phyloP scores from a whole-genome alignment of 2,113 vertebrate genomes.

The Salvator merianae region DNA sequence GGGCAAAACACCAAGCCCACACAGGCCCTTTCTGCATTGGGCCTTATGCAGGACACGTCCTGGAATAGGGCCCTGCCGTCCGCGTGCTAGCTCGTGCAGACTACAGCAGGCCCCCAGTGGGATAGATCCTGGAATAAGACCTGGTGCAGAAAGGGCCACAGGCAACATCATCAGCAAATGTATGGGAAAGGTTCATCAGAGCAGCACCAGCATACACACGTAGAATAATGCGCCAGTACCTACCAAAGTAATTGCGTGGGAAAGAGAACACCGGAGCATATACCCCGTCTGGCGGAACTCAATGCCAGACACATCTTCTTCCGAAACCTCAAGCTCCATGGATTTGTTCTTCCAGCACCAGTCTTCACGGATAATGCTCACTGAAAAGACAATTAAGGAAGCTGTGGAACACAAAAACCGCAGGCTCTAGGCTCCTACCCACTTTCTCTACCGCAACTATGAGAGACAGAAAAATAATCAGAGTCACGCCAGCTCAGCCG shows the following conservation, averaged over 20 bases:
- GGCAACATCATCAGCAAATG: neutral
- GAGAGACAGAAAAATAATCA: too few species aligned
- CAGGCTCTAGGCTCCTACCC: too few species aligned
- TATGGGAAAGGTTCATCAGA: neutral
- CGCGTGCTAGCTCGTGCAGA: too few species aligned
- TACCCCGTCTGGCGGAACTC: slow-evolving; percentile 98
- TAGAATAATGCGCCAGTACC: slow-evolving; percentile 5
- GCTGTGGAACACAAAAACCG: neutral
- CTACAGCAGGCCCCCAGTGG: too few species aligned
- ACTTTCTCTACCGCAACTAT: too few species aligned
- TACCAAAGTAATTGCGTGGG: slow-evolving; percentile 97
- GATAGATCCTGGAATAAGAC: too few species aligned
- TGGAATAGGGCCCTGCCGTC: too few species aligned
- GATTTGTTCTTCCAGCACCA: slow-evolving; percentile 99
- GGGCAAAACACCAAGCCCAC: too few species aligned
- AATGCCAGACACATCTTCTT: slow-evolving; percentile 82
- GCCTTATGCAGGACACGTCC: too few species aligned
- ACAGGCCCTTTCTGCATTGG: too few species aligned
- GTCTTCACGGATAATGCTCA: slow-evolving; percentile 91
- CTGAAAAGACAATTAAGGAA: slow-evolving; percentile 62
- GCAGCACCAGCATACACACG: neutral
- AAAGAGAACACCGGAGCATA: slow-evolving; percentile 95
- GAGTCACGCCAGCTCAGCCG: too few species aligned
- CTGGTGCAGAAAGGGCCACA: too few species aligned
- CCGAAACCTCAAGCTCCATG: slow-evolving; percentile 90